Base-by-base conservation (phyloP, 2,113 vertebrate species). In the Limanda limanda region DNA sequence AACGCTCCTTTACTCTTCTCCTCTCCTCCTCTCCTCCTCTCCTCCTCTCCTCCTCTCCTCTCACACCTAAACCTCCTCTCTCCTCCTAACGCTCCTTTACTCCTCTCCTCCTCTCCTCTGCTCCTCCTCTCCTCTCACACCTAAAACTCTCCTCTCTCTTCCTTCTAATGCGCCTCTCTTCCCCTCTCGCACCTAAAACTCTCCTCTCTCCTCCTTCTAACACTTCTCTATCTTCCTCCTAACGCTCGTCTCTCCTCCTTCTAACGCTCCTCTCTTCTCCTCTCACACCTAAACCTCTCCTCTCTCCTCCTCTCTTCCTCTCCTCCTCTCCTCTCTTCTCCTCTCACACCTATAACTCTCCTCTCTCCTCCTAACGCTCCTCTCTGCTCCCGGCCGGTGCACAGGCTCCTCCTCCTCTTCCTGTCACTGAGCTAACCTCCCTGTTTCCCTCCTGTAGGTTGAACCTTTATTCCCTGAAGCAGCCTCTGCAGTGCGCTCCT, bases 351-450 rank as follows among this genome's bases (percentile, higher is more conserved):
- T 10, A 10, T 10, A 37, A 68, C 25, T 52, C 25, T 15, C 20
- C 40, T 37, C 73, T 40, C 37, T 63, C 21, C 62, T 21, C 0
- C 57, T 52, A 9, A 52, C 23, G 14, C 58, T 18, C 5, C 27
- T 20, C 18, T 61, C 31, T 4, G 4, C 47, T 1, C 47, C 15
- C 47, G 0, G 47, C 47, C 47, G 15, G 47, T 48, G 47, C 47
- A 48, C 17, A 5, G 47, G 47, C 31, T 66, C 65, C 59, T 54
- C 81, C 21, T 45, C 73, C 3, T 31, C 73, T 2, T 31, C 61
- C 68, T 14, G 63, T 80, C 64, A 40, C 85, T 42, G 71, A 58
- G 81, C 71, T 89, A 86, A 89, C 79, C 65, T 79, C 59, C 77
- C 66, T 67, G 5, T 78, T 80, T 70, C 63, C 45, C 62, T 86